A percentile compares a stretch with the other conserved stretches of the same genome.
Conservation (phyloP, 2,797 vertebrate genomes). For the Argya squamiceps region DNA sequence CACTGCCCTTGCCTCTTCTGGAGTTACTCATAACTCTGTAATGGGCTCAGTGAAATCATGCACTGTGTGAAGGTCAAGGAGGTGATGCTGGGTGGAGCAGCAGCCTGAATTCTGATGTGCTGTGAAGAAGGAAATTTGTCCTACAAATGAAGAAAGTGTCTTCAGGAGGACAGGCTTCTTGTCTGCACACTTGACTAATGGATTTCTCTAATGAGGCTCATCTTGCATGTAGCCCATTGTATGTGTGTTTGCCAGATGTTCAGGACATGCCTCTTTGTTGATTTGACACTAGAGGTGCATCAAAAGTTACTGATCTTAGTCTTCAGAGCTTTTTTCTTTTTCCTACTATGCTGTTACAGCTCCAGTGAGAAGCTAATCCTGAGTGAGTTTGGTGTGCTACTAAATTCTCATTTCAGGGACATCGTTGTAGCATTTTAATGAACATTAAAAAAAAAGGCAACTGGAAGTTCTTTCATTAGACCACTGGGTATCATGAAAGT, state of each 20-base stretch:
- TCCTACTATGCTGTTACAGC: not conserved
- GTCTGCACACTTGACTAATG: not conserved
- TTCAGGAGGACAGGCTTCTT: not conserved
- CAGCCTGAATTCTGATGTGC: not conserved
- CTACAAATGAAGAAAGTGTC: not conserved
- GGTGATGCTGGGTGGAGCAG: not conserved
- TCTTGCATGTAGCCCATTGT: not conserved
- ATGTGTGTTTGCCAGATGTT: not conserved
- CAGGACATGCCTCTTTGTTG: not conserved
- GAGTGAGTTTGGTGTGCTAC: not conserved
- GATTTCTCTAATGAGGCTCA: not conserved
- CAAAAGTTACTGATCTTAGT: not conserved
- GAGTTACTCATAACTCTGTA: not conserved
- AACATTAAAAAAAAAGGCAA: not conserved
- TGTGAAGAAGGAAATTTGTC: not conserved
- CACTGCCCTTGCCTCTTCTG: not conserved
- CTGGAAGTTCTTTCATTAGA: not conserved
- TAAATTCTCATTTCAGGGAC: not conserved
- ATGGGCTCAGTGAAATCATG: not conserved
- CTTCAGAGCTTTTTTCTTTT: not conserved
- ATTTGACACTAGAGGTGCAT: not conserved
- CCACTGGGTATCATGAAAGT: not conserved
- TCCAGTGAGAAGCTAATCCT: not conserved
- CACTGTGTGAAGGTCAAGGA: not conserved
- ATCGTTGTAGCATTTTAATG: not conserved